Percentiles rank a stretch among this genome's conserved stretches.
Evolutionary conservation across 2,113 vertebrate species (phyloP).

Genomic region (Vulpes lagopus): DNA sequence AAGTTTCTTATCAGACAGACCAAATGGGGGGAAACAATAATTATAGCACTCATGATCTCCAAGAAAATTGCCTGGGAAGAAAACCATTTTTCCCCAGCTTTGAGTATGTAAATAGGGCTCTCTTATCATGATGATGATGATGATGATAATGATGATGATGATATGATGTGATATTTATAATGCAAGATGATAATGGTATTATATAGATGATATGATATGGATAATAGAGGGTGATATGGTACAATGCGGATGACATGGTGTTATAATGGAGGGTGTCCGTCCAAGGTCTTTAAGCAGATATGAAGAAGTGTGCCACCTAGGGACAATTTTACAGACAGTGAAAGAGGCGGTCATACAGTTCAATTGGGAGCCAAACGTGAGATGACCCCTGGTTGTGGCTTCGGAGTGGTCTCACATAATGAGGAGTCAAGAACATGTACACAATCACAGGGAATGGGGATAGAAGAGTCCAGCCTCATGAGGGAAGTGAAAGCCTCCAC

Average conservation of each 20-base stretch:
- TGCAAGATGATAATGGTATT: background rate
- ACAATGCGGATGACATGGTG: background rate
- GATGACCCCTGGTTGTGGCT: background rate
- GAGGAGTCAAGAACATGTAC: background rate
- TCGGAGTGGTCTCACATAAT: background rate
- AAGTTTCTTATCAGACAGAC: background rate
- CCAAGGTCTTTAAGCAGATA: background rate
- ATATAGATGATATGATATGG: background rate
- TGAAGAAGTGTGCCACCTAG: background rate
- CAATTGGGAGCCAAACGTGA: background rate
- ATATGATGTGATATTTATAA: background rate
- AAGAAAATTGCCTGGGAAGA: slow-evolving; percentile 9
- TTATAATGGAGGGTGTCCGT: background rate
- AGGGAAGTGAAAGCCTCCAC: background rate
- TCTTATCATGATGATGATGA: background rate
- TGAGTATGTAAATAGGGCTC: background rate
- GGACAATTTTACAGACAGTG: background rate
- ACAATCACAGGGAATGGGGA: background rate
- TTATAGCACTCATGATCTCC: background rate
- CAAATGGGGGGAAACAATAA: background rate
- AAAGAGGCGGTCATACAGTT: background rate
- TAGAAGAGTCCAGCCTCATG: background rate
- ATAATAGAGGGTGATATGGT: background rate
- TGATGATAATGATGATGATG: background rate
- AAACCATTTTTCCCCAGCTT: background rate